Conservation (phyloP, 64 coral and sea anemone species). For the Stichodactyla helianthus region DNA sequence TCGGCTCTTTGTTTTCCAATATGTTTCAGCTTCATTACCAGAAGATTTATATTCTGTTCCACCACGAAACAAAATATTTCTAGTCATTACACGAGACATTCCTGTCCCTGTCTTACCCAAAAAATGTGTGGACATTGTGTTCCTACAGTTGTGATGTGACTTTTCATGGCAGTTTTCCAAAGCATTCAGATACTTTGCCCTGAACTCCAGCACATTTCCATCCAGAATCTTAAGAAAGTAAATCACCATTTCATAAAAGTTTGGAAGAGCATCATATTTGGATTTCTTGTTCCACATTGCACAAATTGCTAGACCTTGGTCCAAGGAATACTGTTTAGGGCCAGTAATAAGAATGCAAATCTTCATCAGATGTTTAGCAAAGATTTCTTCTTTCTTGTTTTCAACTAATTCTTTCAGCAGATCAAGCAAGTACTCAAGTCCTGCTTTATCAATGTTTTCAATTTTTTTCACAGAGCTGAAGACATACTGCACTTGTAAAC, state of each 20-base stretch:
- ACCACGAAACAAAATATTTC: conserved; percentile 31
- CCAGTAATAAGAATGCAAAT: conserved; percentile 56
- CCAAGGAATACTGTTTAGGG: conserved; percentile 35
- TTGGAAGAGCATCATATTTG: conserved; percentile 21
- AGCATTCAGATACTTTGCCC: conserved; percentile 26
- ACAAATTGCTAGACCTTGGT: conserved; percentile 42
- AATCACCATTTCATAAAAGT: conserved; percentile 71
- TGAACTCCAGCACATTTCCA: conserved; percentile 31
- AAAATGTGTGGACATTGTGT: conserved; percentile 36
- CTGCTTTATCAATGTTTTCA: conserved; percentile 22
- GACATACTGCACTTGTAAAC: conserved; percentile 65
- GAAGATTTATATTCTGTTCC: conserved; percentile 16
- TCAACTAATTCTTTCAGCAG: conserved; percentile 58
- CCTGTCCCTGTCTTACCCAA: conserved; percentile 61
- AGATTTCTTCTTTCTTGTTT: conserved; percentile 7
- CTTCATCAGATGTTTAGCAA: conserved; percentile 62
- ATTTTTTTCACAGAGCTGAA: conserved; percentile 42
- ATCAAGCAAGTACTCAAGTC: conserved; percentile 45
- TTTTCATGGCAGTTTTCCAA: conserved; percentile 40
- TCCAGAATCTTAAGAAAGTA: conserved; percentile 70
- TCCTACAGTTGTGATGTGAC: conserved; percentile 45
- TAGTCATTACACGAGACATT: conserved; percentile 63
- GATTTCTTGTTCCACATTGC: conserved; percentile 10
- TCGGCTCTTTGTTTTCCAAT: conserved; percentile 57
- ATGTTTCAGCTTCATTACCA: conserved; percentile 25